Percentiles rank a stretch among this genome's conserved stretches.
Evolutionary conservation across 2,797 vertebrate species (phyloP).

Genomic region (Typhlichthys eigenmanni): DNA sequence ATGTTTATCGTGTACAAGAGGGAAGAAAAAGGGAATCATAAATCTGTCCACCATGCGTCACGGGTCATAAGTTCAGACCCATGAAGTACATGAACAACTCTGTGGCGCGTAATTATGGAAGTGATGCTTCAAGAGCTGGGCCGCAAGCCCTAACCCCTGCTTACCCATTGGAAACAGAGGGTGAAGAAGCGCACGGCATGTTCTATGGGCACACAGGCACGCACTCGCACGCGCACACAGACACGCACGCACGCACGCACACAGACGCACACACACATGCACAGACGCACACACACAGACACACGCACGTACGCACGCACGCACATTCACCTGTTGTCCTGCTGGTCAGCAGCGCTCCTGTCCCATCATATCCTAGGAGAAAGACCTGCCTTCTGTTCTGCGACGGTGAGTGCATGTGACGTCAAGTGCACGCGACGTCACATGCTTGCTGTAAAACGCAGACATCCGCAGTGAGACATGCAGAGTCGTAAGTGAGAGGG

Average conservation of each 20-base stretch:
- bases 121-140: constrained; percentile 35
- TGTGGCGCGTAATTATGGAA: constrained; percentile 48
- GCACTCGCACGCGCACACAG: neutral
- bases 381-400: no score
- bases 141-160: constrained; percentile 33
- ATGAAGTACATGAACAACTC: constrained; percentile 54
- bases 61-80: constrained; percentile 63
- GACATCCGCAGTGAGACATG: neutral
- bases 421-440: no score
- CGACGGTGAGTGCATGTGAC: no score
- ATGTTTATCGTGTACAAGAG: constrained; percentile 58
- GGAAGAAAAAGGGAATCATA: constrained; percentile 48
- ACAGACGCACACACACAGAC: constrained; percentile 19
- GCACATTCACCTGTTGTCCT: no score
- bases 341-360: no score
- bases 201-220: constrained; percentile 12
- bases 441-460: neutral
- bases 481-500: no score
- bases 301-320: constrained; percentile 38
- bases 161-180: constrained; percentile 16
- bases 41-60: constrained; percentile 52
- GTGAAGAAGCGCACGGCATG: constrained; percentile 1
- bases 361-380: no score
- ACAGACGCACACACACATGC: no score
- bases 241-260: no score